phyloP scores from a whole-genome alignment of 2,113 vertebrate genomes.

The Epinephelus cyanopodus region DNA sequence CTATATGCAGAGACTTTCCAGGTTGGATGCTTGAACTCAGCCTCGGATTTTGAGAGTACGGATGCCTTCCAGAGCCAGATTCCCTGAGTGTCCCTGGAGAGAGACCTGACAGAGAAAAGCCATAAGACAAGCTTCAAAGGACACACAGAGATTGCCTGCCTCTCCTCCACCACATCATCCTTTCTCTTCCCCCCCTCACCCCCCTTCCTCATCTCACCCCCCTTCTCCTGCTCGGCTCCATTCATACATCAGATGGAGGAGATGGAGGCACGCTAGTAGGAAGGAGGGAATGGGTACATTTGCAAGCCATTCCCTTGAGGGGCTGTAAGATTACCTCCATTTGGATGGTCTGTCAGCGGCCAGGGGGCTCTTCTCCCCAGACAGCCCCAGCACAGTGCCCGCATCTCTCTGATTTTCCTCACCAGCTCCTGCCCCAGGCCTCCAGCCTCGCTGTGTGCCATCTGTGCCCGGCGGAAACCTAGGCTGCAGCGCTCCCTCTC shows the following conservation, averaged over 20 bases:
- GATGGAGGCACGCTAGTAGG: conserved; percentile 54
- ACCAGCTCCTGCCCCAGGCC: conserved; percentile 61
- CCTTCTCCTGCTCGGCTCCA: conserved; percentile 37
- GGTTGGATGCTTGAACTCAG: conserved; percentile 53
- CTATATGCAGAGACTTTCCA: conserved; percentile 31
- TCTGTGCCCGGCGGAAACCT: conserved; percentile 69
- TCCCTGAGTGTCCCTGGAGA: conserved; percentile 74
- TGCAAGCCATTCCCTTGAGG: conserved; percentile 76
- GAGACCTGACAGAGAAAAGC: conserved; percentile 77
- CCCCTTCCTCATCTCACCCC: background rate
- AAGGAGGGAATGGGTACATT: conserved; percentile 69
- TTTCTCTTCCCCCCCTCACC: background rate
- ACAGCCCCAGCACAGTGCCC: conserved; percentile 33
- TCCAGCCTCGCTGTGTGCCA: conserved; percentile 68
- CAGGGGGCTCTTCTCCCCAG: conserved; percentile 58
- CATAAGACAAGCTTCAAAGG: conserved; percentile 80
- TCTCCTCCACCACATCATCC: conserved; percentile 58
- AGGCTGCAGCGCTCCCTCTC: conserved; percentile 46
- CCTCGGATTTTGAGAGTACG: conserved; percentile 35
- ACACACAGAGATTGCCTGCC: conserved; percentile 76
- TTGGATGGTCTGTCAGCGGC: conserved; percentile 72
- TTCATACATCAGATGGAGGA: conserved; percentile 66
- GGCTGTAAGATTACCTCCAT: conserved; percentile 73
- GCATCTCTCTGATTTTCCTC: conserved; percentile 63
- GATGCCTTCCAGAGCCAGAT: conserved; percentile 70